These are phyloP conservation scores for Tenthredo livida DNA, from an alignment of 2,888 invertebrate species.

Conservation along the genomic window DNA sequence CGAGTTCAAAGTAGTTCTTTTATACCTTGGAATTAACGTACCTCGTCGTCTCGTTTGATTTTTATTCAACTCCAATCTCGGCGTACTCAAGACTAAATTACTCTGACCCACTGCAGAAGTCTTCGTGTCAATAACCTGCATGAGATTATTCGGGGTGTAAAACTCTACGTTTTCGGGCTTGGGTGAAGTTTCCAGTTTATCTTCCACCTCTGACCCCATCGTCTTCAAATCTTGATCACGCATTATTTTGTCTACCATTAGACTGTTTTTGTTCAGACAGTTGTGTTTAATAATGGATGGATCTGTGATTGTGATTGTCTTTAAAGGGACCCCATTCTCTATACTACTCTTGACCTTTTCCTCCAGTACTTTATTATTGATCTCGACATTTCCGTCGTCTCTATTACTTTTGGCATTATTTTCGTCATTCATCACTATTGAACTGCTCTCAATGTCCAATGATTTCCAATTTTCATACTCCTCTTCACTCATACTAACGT, in stretches of 20 bases:
- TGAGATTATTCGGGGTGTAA: not conserved
- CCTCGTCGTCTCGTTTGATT: not conserved
- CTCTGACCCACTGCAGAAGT: not conserved
- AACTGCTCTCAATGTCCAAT: not conserved
- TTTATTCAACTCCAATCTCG: not conserved
- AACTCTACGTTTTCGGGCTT: not conserved
- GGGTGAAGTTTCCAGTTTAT: constrained; percentile 7
- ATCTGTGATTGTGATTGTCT: constrained; percentile 57
- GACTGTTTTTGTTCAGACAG: not conserved
- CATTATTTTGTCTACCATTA: not conserved
- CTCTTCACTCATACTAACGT: not conserved
- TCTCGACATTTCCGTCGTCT: constrained; percentile 9
- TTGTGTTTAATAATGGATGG: constrained; percentile 11
- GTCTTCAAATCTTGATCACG: not conserved
- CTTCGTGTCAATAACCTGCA: not conserved
- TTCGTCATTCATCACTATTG: constrained; percentile 12
- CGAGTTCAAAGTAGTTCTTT: not conserved
- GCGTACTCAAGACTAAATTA: not conserved
- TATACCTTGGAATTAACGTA: constrained; percentile 37
- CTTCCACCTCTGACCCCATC: not conserved
- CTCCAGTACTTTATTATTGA: constrained; percentile 52
- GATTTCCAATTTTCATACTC: not conserved
- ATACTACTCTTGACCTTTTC: constrained; percentile 56
- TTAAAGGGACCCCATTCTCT: constrained; percentile 56
- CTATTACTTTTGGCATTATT: not conserved